Evolutionary conservation across 2,797 vertebrate species (phyloP).

Genomic region (Paedocypris micromegethes): DNA sequence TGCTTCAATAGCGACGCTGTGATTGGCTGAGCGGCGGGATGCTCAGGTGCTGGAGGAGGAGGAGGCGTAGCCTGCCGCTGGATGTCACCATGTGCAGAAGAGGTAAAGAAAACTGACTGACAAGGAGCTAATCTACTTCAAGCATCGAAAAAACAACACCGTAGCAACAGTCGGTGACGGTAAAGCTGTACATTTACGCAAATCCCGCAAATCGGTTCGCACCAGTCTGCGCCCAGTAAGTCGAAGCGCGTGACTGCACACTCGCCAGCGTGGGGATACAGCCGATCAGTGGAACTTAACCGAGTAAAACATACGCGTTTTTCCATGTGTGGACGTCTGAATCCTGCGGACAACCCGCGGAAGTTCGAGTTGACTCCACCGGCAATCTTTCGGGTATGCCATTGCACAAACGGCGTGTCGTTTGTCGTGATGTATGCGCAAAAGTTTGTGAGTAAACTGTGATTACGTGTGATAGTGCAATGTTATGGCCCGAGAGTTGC

Average conservation of each 20-base stretch:
- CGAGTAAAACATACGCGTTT: constrained; percentile 38
- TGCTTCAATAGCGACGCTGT: constrained; percentile 17
- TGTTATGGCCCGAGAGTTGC: background rate
- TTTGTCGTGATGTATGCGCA: background rate
- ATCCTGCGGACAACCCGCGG: constrained; percentile 60
- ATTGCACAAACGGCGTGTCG: constrained; percentile 6
- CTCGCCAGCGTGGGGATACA: constrained; percentile 33
- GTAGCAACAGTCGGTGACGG: background rate
- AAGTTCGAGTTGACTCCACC: constrained; percentile 56
- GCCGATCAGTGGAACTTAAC: constrained; percentile 60
- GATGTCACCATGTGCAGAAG: constrained; percentile 39
- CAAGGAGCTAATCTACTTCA: background rate
- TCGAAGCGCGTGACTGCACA: constrained; percentile 40
- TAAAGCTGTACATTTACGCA: constrained; percentile 1
- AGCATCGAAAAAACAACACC: background rate
- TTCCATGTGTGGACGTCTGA: constrained; percentile 48
- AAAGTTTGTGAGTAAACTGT: constrained; percentile 29
- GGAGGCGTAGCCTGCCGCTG: constrained; percentile 39
- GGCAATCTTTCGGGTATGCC: background rate
- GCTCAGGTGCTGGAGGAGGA: constrained; percentile 54
- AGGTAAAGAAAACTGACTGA: constrained; percentile 40
- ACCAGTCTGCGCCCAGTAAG: constrained; percentile 27
- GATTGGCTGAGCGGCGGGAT: constrained; percentile 51
- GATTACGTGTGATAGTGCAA: background rate
- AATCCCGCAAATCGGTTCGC: constrained; percentile 38